Evolutionary conservation across 2,888 invertebrate species (phyloP).

Genomic region (Coleophora deauratella): DNA sequence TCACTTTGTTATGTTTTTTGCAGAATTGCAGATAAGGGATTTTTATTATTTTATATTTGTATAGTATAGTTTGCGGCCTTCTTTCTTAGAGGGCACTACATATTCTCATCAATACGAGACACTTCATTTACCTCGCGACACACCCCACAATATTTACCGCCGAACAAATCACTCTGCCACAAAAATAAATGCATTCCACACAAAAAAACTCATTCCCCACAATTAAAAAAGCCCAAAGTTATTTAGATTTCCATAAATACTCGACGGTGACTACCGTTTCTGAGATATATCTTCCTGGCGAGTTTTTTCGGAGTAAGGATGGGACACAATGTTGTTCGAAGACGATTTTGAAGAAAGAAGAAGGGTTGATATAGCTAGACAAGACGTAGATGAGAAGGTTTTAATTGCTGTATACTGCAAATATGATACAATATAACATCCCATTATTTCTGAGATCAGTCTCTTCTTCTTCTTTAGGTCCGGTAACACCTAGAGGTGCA

Average conservation of each 20-base stretch:
- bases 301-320: slow-evolving; percentile 33
- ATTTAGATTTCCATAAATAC: slow-evolving; percentile 74
- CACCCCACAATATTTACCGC: slow-evolving; percentile 46
- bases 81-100: too few relatives aligned
- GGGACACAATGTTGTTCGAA: slow-evolving; percentile 13
- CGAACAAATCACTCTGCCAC: slow-evolving; percentile 61
- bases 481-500: too few relatives aligned
- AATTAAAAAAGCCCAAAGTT: slow-evolving; percentile 63
- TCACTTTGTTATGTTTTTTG: too few relatives aligned
- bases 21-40: too few relatives aligned
- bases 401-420: neutral
- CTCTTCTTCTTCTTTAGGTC: too few relatives aligned
- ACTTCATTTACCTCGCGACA: slow-evolving; percentile 43
- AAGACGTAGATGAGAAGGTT: neutral
- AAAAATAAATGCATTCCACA: slow-evolving; percentile 61
- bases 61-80: too few relatives aligned
- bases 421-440: neutral
- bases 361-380: too few relatives aligned
- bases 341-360: slow-evolving; percentile 10
- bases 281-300: slow-evolving; percentile 67
- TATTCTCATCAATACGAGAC: slow-evolving; percentile 12
- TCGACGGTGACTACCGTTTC: slow-evolving; percentile 45
- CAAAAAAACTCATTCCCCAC: slow-evolving; percentile 59
- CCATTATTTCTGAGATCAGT: too few relatives aligned
- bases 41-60: too few relatives aligned